Conservation (phyloP, 2,888 invertebrate species). For the Morpho helenor region DNA sequence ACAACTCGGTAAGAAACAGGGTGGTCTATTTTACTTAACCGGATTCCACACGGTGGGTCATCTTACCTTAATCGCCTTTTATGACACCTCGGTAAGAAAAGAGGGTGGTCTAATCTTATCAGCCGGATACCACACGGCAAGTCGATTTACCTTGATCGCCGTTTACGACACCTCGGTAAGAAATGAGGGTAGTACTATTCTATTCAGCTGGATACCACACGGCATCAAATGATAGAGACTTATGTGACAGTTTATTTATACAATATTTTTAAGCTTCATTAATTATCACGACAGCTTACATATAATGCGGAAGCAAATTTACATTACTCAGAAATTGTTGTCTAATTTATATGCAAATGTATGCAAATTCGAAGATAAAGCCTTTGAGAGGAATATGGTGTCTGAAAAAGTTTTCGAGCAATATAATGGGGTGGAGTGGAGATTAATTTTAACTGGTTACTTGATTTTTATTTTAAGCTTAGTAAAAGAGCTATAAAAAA, state of each 20-base stretch:
- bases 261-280: conserved; percentile 1
- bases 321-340: conserved; percentile 10
- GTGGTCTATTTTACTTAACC: no score
- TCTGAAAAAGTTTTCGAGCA: conserved; percentile 12
- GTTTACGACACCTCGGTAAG: no score
- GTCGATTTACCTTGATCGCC: no score
- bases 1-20: no score
- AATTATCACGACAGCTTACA: conserved; percentile 1
- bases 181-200: no score
- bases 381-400: conserved; percentile 14
- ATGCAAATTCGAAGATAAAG: conserved; percentile 16
- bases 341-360: conserved; percentile 17
- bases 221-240: no score
- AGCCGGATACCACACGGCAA: no score
- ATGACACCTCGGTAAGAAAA: no score
- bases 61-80: no score
- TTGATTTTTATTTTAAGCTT: conserved; percentile 3
- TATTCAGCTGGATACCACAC: no score
- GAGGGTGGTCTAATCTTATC: no score
- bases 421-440: conserved; percentile 1
- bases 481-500: not conserved
- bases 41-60: no score
- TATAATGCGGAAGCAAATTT: conserved; percentile 7
- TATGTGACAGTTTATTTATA: not conserved
- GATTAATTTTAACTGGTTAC: conserved; percentile 4